These are phyloP conservation scores for Procambarus virginalis DNA, from an alignment of 1,140 invertebrate genomes.

Conservation along the genomic window DNA sequence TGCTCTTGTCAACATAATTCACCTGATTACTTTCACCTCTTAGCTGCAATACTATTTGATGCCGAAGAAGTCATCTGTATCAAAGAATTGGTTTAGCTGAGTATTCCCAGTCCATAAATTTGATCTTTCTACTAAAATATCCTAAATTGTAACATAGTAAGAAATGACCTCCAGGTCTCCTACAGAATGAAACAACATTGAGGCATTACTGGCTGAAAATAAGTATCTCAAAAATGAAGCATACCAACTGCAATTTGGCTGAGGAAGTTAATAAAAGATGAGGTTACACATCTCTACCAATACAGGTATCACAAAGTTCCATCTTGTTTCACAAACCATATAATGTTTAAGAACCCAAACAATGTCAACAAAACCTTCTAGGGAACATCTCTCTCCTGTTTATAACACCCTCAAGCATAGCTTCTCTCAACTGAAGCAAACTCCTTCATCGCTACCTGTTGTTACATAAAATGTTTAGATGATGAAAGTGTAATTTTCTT, in stretches of 20 bases:
- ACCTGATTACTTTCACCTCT: background rate
- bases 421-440: constrained; percentile 5
- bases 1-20: background rate
- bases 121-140: background rate
- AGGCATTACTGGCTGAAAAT: background rate
- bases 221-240: constrained; percentile 1
- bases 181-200: background rate
- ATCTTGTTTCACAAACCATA: background rate
- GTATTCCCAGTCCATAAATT: background rate
- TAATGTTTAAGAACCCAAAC: background rate
- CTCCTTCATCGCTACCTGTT: background rate
- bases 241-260: background rate
- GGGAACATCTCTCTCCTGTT: background rate
- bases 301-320: background rate
- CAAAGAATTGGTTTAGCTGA: background rate
- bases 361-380: background rate
- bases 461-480: background rate
- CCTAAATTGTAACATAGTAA: background rate
- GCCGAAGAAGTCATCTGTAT: background rate
- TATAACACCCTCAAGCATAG: background rate
- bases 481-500: background rate
- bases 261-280: background rate
- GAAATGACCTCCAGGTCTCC: background rate
- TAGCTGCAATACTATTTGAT: background rate
- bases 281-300: background rate